These are phyloP conservation scores for Samia ricini DNA, from an alignment of 1,140 invertebrate genomes.

Conservation along the genomic window DNA sequence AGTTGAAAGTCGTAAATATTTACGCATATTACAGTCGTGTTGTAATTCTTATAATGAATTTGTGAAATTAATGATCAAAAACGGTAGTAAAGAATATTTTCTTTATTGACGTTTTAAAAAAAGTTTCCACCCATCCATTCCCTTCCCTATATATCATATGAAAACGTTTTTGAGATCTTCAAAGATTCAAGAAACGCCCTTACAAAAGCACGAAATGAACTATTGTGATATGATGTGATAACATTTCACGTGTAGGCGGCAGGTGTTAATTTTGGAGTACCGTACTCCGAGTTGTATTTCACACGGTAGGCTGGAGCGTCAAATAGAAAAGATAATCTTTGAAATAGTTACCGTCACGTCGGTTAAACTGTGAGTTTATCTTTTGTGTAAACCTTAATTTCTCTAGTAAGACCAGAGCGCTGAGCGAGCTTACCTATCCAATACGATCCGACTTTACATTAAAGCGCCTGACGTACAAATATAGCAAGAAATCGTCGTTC, in stretches of 20 bases:
- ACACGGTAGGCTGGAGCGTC: slow-evolving; percentile 3
- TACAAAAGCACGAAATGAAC: background rate
- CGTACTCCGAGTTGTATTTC: background rate
- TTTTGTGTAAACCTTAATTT: background rate
- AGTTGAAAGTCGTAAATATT: too few relatives aligned
- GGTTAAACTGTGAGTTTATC: slow-evolving; percentile 2
- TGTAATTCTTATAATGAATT: too few relatives aligned
- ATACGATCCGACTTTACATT: background rate
- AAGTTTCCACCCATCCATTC: too few relatives aligned
- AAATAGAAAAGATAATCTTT: slow-evolving; percentile 27
- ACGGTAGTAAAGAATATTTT: too few relatives aligned
- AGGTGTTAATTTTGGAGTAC: background rate
- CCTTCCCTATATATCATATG: too few relatives aligned
- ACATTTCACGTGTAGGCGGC: background rate
- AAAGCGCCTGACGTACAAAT: too few relatives aligned
- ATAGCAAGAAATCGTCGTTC: too few relatives aligned
- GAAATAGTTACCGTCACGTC: slow-evolving; percentile 24
- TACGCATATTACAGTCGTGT: too few relatives aligned
- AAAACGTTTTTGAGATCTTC: background rate
- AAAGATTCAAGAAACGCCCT: background rate
- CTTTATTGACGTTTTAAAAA: too few relatives aligned
- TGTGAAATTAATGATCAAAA: too few relatives aligned
- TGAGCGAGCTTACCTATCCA: background rate
- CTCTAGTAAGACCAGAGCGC: background rate
- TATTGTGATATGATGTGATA: background rate